Percentiles rank a stretch among this genome's conserved stretches.
These are phyloP conservation scores for Cryptomyrus ogoouensis DNA, from an alignment of 2,113 vertebrate genomes.

Conservation along the genomic window DNA sequence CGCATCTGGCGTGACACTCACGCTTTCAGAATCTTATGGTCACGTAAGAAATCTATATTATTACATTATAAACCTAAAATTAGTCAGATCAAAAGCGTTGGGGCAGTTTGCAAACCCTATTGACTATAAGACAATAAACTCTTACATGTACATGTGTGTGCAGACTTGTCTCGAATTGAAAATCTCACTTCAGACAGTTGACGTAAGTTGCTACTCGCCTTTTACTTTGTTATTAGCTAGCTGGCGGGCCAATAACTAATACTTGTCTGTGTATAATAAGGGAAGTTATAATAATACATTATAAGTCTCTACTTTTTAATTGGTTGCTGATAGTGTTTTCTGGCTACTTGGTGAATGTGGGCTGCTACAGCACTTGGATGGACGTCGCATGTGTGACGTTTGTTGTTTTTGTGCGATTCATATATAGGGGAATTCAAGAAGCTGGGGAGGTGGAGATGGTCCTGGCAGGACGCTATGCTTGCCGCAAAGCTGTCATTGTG, in stretches of 20 bases:
- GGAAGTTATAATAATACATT: neutral
- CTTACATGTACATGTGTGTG: neutral
- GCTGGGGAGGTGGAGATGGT: conserved; percentile 94
- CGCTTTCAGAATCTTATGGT: no score
- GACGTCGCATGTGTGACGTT: neutral
- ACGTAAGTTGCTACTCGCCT: neutral
- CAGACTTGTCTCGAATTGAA: neutral
- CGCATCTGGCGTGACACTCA: no score
- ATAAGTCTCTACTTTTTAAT: neutral
- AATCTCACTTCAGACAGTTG: neutral
- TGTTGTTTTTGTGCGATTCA: conserved; percentile 38
- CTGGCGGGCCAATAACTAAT: neutral
- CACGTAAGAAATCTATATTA: no score
- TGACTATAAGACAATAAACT: no score
- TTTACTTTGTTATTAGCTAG: neutral
- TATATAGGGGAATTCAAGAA: conserved; percentile 98
- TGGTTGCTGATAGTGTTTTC: neutral
- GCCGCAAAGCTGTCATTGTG: conserved; percentile 93
- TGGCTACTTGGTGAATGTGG: neutral
- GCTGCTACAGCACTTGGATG: neutral
- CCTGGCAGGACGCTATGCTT: conserved; percentile 90
- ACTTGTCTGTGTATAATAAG: neutral
- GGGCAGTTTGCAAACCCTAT: no score
- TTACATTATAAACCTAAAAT: no score
- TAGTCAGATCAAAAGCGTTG: no score